Evolutionary conservation across 2,113 vertebrate genomes (phyloP), one percentile per base, ranked within the genome.

Genomic region (Campylomormyrus numenius): DNA sequence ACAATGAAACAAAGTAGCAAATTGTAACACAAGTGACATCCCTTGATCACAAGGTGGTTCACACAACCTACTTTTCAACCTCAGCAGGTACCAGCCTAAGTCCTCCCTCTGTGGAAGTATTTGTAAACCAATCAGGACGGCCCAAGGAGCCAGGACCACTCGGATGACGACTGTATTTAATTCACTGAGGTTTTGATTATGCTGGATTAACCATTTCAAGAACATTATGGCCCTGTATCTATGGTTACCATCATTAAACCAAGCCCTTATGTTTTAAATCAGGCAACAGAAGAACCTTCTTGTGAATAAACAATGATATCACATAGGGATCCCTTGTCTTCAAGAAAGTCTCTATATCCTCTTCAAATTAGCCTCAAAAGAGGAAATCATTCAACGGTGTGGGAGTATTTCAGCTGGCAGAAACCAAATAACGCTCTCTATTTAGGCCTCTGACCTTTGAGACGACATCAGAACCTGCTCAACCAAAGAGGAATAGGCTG

Each of bases 171-270:
- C 45, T 35, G 85, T 39, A 11, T 21, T 39, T 24, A 35, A 66
- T 62, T 50, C 53, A 42, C 21, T 27, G 83, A 85, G 45, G 83
- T 62, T 88, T 88, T 88, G 21, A 42, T 66, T 58, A 42, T 35
- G 15, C 21, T 66, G 31, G 74, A 89, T 90, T 92, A 86, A 89
- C 87, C 35, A 2, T 93, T 93, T 93, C 74, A 91, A 91, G 89
- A 77, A 88, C 87, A 80, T 92, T 92, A 92, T 56, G 90, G 88
- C 88, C 91, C 89, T 5, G 94, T 95, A 94, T 92, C 94, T 95
- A 95, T 95, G 93, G 93, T 91, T 95, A 95, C 95, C 93, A 92
- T 93, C 91, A 91, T 50, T 91, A 91, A 91, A 93, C 92, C 91
- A 80, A 84, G 93, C 92, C 91, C 91, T 91, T 91, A 19, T 19